Base-by-base conservation (phyloP, 1,140 invertebrate genomes). In the Marisa cornuarietis region DNA sequence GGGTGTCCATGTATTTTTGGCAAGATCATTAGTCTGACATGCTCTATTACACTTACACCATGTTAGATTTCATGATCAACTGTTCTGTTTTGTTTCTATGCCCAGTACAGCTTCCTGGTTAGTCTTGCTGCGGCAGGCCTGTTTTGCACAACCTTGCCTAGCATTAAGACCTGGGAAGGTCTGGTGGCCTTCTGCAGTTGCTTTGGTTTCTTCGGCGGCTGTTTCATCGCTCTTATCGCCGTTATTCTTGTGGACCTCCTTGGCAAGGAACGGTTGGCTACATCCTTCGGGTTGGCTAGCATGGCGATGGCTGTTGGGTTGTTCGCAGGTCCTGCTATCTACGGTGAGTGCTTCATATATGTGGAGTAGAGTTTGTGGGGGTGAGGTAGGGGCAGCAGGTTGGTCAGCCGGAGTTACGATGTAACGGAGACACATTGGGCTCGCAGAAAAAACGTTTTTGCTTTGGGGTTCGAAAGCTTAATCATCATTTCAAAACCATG, bases 191-290 rank as follows among this genome's bases (percentile, higher is more conserved):
- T 72, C 52, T 79, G 71, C 71, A 63, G 79, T 18, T 68, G 78
- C 16, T 82, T 75, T 58, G 84, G 84, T 6, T 79, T 85, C 62
- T 85, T 81, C 71, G 79, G 76, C 2, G 84, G 82, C 2, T 66
- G 79, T 51, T 83, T 79, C 66, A 78, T 76, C 58, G 74, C 79
- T 9, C 82, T 85, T 9, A 81, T 83, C 31, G 79, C 84, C 54
- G 79, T 82, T 13, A 63, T 85, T 5, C 61, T 85, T 14, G 82
- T 81, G 7, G 84, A 85, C 49, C 66, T 62, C 16, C 74, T 85
- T 16, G 84, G 84, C 71, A 51, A 78, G 73, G 79, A 83, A 22
- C 79, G 75, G 26, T 61, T 85, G 71, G 81, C 82, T 16, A 81
- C 77, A n/a, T 76, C 81, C 26, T 83, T 83, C 66, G 84, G 84